Percentiles rank a stretch among this genome's conserved stretches.
phyloP scores from a whole-genome alignment of 1,140 invertebrate species.

The Scaptomyza montana region DNA sequence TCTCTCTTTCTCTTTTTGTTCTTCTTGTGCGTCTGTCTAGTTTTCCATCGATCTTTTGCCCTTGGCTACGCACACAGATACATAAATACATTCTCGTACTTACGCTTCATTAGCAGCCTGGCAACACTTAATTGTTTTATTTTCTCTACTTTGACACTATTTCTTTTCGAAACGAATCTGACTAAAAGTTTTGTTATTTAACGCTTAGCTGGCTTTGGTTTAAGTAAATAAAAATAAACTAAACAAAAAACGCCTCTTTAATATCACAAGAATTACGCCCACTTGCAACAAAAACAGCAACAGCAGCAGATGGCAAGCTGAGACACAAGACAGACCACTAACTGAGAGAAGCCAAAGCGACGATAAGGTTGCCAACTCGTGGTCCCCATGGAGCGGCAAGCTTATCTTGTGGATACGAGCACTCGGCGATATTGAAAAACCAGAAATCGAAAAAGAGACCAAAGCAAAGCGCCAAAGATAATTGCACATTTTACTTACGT shows the following conservation, averaged over 20 bases:
- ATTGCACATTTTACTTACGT: conserved; percentile 66
- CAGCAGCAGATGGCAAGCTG: conserved; percentile 21
- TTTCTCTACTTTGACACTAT: conserved; percentile 49
- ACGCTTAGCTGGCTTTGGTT: conserved; percentile 4
- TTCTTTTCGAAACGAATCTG: conserved; percentile 28
- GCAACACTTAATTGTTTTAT: conserved; percentile 49
- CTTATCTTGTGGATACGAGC: conserved; percentile 20
- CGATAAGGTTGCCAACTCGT: conserved; percentile 8
- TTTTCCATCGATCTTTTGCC: conserved; percentile 51
- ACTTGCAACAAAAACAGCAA: conserved; percentile 20
- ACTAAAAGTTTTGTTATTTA: too few relatives aligned
- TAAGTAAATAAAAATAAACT: conserved; percentile 24
- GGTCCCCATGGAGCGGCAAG: conserved; percentile 23
- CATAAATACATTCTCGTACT: neutral
- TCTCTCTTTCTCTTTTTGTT: neutral
- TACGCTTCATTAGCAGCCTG: conserved; percentile 45
- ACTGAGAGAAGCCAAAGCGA: conserved; percentile 4
- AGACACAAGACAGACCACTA: conserved; percentile 18
- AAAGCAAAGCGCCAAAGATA: conserved; percentile 25
- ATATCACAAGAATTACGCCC: conserved; percentile 60
- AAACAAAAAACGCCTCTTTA: conserved; percentile 52
- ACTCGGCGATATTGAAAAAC: conserved; percentile 14
- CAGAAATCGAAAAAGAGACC: conserved; percentile 29
- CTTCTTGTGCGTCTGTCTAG: conserved; percentile 12
- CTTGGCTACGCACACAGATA: conserved; percentile 20